Evolutionary conservation across 2,797 vertebrate species (phyloP), one percentile per base, ranked within the genome.

Genomic region (Cuculus canorus): DNA sequence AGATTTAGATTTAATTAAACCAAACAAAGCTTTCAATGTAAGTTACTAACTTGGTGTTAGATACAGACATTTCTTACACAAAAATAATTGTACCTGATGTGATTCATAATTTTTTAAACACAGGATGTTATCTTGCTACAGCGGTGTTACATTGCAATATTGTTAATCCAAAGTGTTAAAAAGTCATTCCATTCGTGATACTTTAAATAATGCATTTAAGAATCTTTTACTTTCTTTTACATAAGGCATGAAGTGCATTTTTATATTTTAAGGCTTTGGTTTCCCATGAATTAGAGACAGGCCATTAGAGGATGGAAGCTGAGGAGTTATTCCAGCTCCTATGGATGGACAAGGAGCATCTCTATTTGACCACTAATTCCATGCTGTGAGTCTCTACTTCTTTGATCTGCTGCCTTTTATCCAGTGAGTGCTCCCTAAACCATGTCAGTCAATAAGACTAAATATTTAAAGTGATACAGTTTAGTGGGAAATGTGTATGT

Each of bases 1-100:
- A 60, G 10, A 71, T 83, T 73, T 53, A 57, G 9, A 57, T 59
- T 86, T 83, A 94, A 92, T 90, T 96, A 93, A 93, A 77, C 17
- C 30, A 1, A 94, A 48, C 88, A 85, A 95, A 96, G n/a, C 17
- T 91, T 94, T 94, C 47, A 35, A 13, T n/a, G 23, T 59, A 9
- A 85, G 9, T 83, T 91, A 78, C 78, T 92, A 87, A 78, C 18
- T 71, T 66, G 15, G n/a, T 68, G 56, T 64, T 69, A 93, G 53
- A 86, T 93, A 69, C 12, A 92, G 70, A 37, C 0, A 1, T 89
- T 92, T 76, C 66, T 92, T 86, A 88, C 91, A 81, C 35, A 85
- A 91, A 93, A 69, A 14, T 68, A 87, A 75, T 93, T 83, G 25
- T 71, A 82, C 89, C 52, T 91, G 32, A 82, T 70, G 64, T n/a